These are phyloP conservation scores for Mormyrops attenuatus DNA, from an alignment of 2,797 vertebrate genomes.

Conservation along the genomic window DNA sequence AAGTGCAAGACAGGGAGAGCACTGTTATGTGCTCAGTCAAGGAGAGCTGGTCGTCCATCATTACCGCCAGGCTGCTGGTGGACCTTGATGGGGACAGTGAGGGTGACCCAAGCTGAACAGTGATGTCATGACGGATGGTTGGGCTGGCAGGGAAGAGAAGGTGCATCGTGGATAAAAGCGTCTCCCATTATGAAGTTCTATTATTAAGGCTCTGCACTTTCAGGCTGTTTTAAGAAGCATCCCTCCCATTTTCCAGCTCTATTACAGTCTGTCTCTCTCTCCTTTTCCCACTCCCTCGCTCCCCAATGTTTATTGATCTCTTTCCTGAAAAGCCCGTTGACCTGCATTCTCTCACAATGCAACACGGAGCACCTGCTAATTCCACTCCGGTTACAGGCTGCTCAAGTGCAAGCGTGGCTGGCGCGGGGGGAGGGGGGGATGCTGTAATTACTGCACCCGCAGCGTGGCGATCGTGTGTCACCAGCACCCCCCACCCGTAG, in stretches of 20 bases:
- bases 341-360: constrained; percentile 30
- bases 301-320: constrained; percentile 10
- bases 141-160: neutral
- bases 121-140: neutral
- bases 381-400: constrained; percentile 30
- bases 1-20: neutral
- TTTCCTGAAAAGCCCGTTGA: constrained; percentile 10
- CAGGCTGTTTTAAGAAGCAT: neutral
- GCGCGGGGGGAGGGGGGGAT: neutral
- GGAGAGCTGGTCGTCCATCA: neutral
- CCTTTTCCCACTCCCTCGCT: neutral
- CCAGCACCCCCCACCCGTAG: constrained; percentile 26
- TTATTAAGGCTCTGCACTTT: neutral
- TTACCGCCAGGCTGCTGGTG: neutral
- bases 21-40: neutral
- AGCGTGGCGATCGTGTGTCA: constrained; percentile 42
- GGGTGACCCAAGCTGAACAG: neutral
- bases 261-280: neutral
- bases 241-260: neutral
- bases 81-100: neutral
- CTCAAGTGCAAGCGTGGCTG: constrained; percentile 33
- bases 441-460: constrained; percentile 38
- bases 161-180: neutral
- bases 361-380: constrained; percentile 44
- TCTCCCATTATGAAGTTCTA: neutral